These are phyloP conservation scores for Drosophila cracens DNA, from an alignment of 2,888 invertebrate genomes.

Conservation along the genomic window DNA sequence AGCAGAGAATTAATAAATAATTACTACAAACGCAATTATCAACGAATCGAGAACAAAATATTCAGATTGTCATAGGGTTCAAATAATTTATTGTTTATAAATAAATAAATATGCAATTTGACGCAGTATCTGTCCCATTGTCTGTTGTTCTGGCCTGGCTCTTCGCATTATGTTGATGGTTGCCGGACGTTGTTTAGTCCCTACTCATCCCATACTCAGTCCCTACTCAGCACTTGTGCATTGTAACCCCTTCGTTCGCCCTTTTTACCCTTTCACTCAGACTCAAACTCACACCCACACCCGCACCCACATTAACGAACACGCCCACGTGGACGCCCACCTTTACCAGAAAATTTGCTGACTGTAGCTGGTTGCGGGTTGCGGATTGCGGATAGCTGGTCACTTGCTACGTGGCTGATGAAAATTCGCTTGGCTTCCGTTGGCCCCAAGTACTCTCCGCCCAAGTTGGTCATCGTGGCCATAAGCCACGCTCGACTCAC, in stretches of 20 bases:
- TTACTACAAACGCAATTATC: not conserved
- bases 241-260: conserved; percentile 40
- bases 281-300: not conserved
- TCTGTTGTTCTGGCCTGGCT: conserved; percentile 21
- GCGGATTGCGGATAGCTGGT: conserved; percentile 31
- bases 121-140: conserved; percentile 21
- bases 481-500: conserved; percentile 33
- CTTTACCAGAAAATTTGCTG: conserved; percentile 64
- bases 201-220: conserved; percentile 24
- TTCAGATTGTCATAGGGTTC: not conserved
- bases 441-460: conserved; percentile 45
- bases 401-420: conserved; percentile 71
- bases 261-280: conserved; percentile 2
- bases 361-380: conserved; percentile 57
- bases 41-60: not conserved
- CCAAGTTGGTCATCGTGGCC: conserved; percentile 27
- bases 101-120: conserved; percentile 1
- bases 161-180: conserved; percentile 39
- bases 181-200: conserved; percentile 51
- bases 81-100: not conserved
- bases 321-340: conserved; percentile 55
- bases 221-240: conserved; percentile 50
- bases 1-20: not conserved
- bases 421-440: conserved; percentile 74
- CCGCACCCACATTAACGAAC: conserved; percentile 11